phyloP scores from a whole-genome alignment of 1,140 invertebrate genomes.

The Pachypsylla venusta region DNA sequence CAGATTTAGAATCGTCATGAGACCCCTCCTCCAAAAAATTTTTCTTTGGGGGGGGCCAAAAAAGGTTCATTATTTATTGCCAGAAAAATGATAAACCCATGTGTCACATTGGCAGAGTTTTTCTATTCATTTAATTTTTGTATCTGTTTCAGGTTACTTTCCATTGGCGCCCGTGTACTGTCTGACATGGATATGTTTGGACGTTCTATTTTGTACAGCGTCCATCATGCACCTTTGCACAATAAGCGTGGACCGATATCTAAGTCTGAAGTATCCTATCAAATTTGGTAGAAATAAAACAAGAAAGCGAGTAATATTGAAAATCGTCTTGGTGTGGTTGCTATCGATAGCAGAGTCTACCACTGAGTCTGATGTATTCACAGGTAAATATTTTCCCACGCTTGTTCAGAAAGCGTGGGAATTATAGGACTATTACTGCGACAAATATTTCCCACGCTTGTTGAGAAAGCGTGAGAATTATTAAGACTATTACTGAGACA shows the following conservation, averaged over 20 bases:
- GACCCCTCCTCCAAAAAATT: too few relatives aligned
- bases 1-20: too few relatives aligned
- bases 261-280: constrained; percentile 73
- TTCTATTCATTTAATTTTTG: constrained; percentile 7
- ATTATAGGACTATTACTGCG: too few relatives aligned
- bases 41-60: too few relatives aligned
- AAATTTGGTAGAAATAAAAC: constrained; percentile 82
- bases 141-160: constrained; percentile 56
- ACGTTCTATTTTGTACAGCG: constrained; percentile 89
- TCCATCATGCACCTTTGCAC: constrained; percentile 93
- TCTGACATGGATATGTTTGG: constrained; percentile 73
- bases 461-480: too few relatives aligned
- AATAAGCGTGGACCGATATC: constrained; percentile 81
- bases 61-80: too few relatives aligned
- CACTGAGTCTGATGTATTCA: constrained; percentile 73
- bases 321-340: constrained; percentile 82
- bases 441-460: too few relatives aligned
- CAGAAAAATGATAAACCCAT: too few relatives aligned
- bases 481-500: too few relatives aligned
- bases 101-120: too few relatives aligned
- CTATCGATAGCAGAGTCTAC: constrained; percentile 71
- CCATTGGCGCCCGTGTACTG: constrained; percentile 65
- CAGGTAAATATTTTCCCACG: constrained; percentile 39
- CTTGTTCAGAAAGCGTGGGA: too few relatives aligned
- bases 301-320: constrained; percentile 62